Percentiles rank a stretch among this genome's conserved stretches.
Evolutionary conservation across 1,140 invertebrate genomes (phyloP).

Genomic region (Cyclargus thomasi): DNA sequence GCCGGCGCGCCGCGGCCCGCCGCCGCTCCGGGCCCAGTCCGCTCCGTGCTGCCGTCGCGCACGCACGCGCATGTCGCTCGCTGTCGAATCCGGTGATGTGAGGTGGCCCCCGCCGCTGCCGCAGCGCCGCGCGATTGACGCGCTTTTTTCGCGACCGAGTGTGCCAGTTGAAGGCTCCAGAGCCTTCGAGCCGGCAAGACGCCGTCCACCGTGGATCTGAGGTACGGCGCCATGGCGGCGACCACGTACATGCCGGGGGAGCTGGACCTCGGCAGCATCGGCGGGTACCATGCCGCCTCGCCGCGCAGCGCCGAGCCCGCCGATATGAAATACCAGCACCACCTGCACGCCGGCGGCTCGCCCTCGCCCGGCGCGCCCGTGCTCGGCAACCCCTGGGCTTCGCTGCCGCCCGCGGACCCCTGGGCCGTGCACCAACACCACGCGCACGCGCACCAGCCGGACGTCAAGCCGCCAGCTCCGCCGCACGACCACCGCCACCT

Average conservation of each 20-base stretch:
- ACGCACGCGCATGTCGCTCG: constrained; percentile 74
- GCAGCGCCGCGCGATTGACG: constrained; percentile 74
- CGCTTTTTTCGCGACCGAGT: constrained; percentile 59
- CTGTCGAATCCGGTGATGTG: constrained; percentile 62
- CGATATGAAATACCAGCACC: constrained; percentile 96
- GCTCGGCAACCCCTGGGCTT: constrained; percentile 89
- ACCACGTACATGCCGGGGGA: constrained; percentile 90
- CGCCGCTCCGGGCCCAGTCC: constrained; percentile 50
- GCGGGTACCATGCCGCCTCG: constrained; percentile 85
- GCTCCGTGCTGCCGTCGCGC: constrained; percentile 65
- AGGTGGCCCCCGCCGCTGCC: constrained; percentile 71
- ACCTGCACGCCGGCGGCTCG: constrained; percentile 82
- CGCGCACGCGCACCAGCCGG: constrained; percentile 77
- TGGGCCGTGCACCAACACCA: constrained; percentile 87
- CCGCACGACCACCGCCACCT: constrained; percentile 77
- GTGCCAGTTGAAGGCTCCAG: constrained; percentile 72
- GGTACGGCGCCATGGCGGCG: constrained; percentile 83
- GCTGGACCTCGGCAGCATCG: constrained; percentile 84
- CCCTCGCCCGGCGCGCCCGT: constrained; percentile 81
- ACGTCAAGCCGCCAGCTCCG: constrained; percentile 81
- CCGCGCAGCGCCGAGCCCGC: constrained; percentile 86
- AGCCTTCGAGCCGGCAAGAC: constrained; percentile 79
- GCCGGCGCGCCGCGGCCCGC: constrained; percentile 46
- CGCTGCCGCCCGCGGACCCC: constrained; percentile 85
- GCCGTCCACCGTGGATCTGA: constrained; percentile 77